Evolutionary conservation across 2,888 invertebrate genomes (phyloP), one percentile per base, ranked within the genome.

Genomic region (Philopedon plagiatum): DNA sequence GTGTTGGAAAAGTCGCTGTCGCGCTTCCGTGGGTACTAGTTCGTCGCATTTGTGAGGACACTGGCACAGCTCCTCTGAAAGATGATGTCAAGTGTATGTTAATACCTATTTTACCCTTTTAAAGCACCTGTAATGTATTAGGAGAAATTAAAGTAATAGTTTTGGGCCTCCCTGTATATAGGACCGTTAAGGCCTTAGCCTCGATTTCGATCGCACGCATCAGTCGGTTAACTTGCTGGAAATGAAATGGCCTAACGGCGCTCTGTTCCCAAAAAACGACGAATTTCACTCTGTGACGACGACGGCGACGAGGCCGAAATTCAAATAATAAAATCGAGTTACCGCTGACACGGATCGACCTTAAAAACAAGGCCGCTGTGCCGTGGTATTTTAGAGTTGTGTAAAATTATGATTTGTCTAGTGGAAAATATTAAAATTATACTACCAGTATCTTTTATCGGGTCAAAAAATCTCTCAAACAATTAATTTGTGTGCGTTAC

Each of bases 21-120:
- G 83, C 37, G 86, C 83, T 74, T 86, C 86, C 66, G 80, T 76
- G 32, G 87, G 85, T 74, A 88, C 86, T 76, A 86, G 83, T 67
- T 87, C 86, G 77, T 86, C 86, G 81, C 88, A 88, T 83, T 86
- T 86, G 83, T 88, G 88, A 9, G 88, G 88, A 77, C 88, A 88
- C 74, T 86, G 86, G 80, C 88, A 88, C 46, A 88, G 79, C 73
- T 86, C 86, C 37, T 87, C 87, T 87, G 84, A 67, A 83, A 86
- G 75, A 65, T 19, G 7, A 39, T 39, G 26, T 26, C 26, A 26
- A 26, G 26, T 26, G 26, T n/a, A n/a, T n/a, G n/a, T n/a, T n/a
- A n/a, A n/a, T n/a, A n/a, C n/a, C n/a, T n/a, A n/a, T n/a, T n/a
- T n/a, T n/a, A n/a, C n/a, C n/a, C n/a, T n/a, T n/a, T n/a, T n/a